Evolutionary conservation across 2,113 vertebrate genomes (phyloP), one percentile per base, ranked within the genome.

Genomic region (Melanerpes aurifrons): DNA sequence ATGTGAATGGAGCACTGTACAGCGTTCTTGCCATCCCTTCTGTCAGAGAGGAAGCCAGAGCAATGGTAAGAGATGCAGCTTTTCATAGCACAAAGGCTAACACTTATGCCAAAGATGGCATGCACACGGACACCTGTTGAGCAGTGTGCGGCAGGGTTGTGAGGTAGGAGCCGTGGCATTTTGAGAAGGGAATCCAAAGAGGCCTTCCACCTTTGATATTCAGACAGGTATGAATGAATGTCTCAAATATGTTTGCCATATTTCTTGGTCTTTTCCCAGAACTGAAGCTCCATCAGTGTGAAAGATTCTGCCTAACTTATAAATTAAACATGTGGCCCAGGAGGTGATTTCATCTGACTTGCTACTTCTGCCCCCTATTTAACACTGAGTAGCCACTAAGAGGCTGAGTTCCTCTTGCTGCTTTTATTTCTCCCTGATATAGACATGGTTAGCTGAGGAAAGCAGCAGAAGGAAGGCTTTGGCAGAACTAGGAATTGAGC

Each of bases 1-100:
- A 99, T 77, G 99, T 99, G 96, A 99, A 99, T 11, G 99, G 99
- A 92, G 98, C 98, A 7, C 97, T 99, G 47, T 99, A 99, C 86
- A 99, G 98, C 93, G 98, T 99, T 94, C 98, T 99, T 50, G 98
- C 97, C 53, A 85, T 99, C 71, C 98, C 98, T 6, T 97, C 98
- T 71, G 97, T 99, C 72, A 98, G 98, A 56, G 98, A 99, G 91
- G 98, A 99, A 96, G 99, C 99, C 25, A 98, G 96, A 97, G 99
- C 99, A 74, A 99, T 99, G 99, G 99, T 99, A 95, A 98, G 98
- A 83, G 86, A 43, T 32, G 8, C 15, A 29, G 20, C 84, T 64
- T 47, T 87, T 47, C 74, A 58, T 57, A 66, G n/a, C 40, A 56
- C 47, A 40, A 45, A 66, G 31, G 57, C 80, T 32, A 82, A 1